Evolutionary conservation across 2,113 vertebrate species (phyloP).

Genomic region (Paramormyrops kingsleyae): DNA sequence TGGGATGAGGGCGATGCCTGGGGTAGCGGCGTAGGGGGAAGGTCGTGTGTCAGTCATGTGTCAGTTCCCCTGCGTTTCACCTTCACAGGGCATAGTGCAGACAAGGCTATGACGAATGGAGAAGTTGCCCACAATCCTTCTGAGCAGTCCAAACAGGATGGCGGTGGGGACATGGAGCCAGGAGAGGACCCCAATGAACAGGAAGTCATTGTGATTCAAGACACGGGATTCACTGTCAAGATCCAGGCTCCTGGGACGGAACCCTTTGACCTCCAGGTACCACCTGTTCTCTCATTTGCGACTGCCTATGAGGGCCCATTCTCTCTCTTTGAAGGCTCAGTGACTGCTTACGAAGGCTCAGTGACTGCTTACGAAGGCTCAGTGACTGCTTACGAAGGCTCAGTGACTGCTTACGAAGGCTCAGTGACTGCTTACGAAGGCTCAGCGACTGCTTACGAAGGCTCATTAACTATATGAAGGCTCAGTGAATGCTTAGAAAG

Average conservation of each 20-base stretch:
- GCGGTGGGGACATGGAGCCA: slow-evolving; percentile 60
- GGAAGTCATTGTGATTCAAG: slow-evolving; percentile 98
- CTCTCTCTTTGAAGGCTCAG: neutral
- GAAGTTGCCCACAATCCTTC: slow-evolving; percentile 62
- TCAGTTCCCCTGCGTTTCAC: neutral
- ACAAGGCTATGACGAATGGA: slow-evolving; percentile 81
- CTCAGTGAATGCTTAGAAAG: neutral
- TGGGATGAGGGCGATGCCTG: neutral
- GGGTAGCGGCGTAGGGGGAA: neutral
- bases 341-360: neutral
- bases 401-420: no score
- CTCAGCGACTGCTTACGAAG: neutral
- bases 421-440: no score
- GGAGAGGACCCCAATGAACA: slow-evolving; percentile 84
- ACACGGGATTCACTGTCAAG: slow-evolving; percentile 95
- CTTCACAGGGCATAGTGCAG: slow-evolving; percentile 62
- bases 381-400: neutral
- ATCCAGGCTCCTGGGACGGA: slow-evolving; percentile 87
- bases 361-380: no score
- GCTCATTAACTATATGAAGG: neutral
- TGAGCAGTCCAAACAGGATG: slow-evolving; percentile 69
- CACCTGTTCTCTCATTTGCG: neutral
- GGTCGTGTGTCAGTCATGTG: no score
- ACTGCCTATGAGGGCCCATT: neutral
- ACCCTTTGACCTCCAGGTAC: slow-evolving; percentile 89